Evolutionary conservation across 2,888 invertebrate species (phyloP).

Genomic region (Drosophila bunnanda): DNA sequence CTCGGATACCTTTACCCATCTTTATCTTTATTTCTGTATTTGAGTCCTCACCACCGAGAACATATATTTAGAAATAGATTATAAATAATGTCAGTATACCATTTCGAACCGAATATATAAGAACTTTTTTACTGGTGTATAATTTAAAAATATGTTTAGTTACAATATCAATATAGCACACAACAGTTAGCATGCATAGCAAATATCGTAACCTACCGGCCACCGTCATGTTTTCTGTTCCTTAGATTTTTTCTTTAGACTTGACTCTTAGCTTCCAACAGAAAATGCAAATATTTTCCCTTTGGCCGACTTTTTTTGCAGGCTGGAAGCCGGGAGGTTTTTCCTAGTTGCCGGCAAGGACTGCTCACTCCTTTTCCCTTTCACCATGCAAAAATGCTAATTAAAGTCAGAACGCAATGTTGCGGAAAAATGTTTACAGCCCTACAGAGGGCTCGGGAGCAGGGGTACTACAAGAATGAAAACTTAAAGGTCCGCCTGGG

Average conservation of each 20-base stretch:
- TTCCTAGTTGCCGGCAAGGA: constrained; percentile 9
- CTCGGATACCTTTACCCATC: too few species aligned
- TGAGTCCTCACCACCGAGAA: neutral
- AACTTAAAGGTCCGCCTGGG: constrained; percentile 49
- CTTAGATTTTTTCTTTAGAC: neutral
- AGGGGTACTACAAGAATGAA: constrained; percentile 28
- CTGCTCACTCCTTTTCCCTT: neutral
- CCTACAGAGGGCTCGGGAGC: constrained; percentile 7
- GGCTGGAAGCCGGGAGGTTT: neutral
- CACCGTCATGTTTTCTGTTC: neutral
- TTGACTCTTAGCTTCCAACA: neutral
- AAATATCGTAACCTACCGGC: neutral
- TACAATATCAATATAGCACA: neutral
- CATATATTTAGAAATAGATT: neutral
- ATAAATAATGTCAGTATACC: too few species aligned
- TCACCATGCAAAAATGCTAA: constrained; percentile 55
- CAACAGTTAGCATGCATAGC: neutral
- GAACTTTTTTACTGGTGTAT: neutral
- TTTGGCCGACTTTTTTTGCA: constrained; percentile 4
- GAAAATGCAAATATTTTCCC: constrained; percentile 38
- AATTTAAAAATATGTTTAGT: neutral
- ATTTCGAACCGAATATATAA: neutral
- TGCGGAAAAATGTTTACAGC: constrained; percentile 76
- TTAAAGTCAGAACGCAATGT: constrained; percentile 78
- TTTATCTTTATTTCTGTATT: neutral